Evolutionary conservation across 2,113 vertebrate genomes (phyloP).

Genomic region (Rhadina sibilatrix): DNA sequence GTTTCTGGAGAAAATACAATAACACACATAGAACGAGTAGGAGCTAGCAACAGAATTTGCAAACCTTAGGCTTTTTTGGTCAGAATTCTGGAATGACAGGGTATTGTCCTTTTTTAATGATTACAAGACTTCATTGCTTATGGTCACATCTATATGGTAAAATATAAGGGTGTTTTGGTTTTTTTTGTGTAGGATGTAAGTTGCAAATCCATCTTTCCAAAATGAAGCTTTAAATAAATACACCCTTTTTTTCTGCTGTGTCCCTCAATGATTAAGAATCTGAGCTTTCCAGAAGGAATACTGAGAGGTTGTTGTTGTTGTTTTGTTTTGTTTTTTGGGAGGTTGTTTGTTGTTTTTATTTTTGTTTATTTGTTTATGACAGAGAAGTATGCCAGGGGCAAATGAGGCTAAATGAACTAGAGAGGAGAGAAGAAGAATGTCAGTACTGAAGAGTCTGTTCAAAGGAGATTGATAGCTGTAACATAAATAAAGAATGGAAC

Average conservation of each 20-base stretch:
- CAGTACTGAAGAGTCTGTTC: neutral
- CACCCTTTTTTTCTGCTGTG: neutral
- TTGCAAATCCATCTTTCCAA: neutral
- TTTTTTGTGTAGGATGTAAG: neutral
- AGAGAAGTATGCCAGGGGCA: neutral
- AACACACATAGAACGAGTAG: neutral
- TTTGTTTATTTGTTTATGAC: neutral
- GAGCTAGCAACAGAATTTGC: neutral
- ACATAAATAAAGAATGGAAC: neutral
- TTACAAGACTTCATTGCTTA: neutral
- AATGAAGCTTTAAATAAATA: neutral
- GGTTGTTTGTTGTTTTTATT: neutral
- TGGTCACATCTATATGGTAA: neutral
- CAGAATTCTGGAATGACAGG: neutral
- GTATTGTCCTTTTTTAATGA: neutral
- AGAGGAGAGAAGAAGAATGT: neutral
- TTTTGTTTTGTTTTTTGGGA: neutral
- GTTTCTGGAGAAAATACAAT: neutral
- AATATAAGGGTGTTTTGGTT: neutral
- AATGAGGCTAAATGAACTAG: neutral
- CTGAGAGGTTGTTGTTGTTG: neutral
- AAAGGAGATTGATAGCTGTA: neutral
- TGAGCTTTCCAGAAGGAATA: neutral
- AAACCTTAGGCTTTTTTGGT: neutral
- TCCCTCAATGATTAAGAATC: neutral